These are phyloP conservation scores for Pollenia griseotomentosa DNA, from an alignment of 2,888 invertebrate genomes.

Conservation along the genomic window DNA sequence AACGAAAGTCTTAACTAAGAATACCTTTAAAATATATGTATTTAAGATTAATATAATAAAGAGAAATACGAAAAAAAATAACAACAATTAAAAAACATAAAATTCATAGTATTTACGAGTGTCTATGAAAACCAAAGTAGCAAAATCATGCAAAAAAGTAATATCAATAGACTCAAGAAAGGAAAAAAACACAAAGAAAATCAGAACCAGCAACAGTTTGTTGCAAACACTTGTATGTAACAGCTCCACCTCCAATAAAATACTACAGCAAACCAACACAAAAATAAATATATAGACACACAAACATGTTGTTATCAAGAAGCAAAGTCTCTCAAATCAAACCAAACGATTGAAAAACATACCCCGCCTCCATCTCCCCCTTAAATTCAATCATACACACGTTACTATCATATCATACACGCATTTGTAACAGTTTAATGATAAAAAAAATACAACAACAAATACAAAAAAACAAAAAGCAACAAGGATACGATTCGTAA, in stretches of 20 bases:
- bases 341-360: conserved; percentile 6
- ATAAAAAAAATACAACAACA: conserved; percentile 49
- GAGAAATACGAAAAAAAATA: conserved; percentile 7
- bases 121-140: conserved; percentile 59
- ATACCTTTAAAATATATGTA: not conserved
- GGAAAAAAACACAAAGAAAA: conserved; percentile 3
- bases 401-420: conserved; percentile 66
- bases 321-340: conserved; percentile 24
- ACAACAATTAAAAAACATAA: conserved; percentile 30
- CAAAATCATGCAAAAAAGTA: conserved; percentile 71
- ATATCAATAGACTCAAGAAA: conserved; percentile 32
- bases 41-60: conserved; percentile 47
- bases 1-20: not conserved
- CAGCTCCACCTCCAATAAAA: conserved; percentile 66
- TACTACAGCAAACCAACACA: conserved; percentile 21
- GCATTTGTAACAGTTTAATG: conserved; percentile 72
- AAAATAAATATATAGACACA: conserved; percentile 9
- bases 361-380: not conserved
- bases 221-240: conserved; percentile 52
- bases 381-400: conserved; percentile 28
- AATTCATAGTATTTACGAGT: conserved; percentile 19
- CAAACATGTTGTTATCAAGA: conserved; percentile 54
- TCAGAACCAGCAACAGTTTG: conserved; percentile 65
- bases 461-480: not conserved
- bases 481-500: conserved; percentile 58